phyloP scores from a whole-genome alignment of 2,888 invertebrate genomes.

The Amiota mariae region DNA sequence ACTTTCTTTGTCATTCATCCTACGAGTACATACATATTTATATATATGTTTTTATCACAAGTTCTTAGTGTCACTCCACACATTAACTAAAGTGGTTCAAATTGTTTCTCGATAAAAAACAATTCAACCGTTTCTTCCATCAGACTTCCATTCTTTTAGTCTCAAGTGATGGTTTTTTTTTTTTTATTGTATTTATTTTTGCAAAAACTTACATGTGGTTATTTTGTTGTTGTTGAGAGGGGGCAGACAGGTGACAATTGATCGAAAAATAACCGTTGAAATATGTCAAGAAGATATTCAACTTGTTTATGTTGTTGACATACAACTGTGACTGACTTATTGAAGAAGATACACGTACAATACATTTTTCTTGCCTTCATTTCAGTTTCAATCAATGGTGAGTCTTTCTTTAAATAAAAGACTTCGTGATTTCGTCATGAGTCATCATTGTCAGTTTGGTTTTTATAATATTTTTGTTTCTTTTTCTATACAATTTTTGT shows the following conservation, averaged over 20 bases:
- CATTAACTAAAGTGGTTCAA: conserved; percentile 12
- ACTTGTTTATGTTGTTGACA: conserved; percentile 26
- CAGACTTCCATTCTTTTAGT: not conserved
- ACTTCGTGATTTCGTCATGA: conserved; percentile 46
- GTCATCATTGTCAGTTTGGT: conserved; percentile 43
- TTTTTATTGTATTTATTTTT: too few species aligned
- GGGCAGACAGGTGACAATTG: conserved; percentile 11
- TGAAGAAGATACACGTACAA: conserved; percentile 46
- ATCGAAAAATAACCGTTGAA: conserved; percentile 17
- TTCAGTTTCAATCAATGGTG: not conserved
- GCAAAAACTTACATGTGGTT: too few species aligned
- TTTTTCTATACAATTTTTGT: conserved; percentile 24
- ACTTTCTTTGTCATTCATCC: not conserved
- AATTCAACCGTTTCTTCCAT: not conserved
- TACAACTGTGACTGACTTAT: conserved; percentile 55
- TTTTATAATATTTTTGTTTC: not conserved
- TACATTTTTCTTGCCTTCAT: not conserved
- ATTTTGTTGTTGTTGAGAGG: too few species aligned
- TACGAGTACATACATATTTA: not conserved
- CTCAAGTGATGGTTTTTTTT: not conserved
- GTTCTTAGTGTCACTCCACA: not conserved
- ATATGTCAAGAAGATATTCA: conserved; percentile 13
- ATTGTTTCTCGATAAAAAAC: conserved; percentile 12
- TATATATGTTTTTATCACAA: not conserved
- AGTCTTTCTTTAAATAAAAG: not conserved